Percentiles rank a stretch among this genome's conserved stretches.
These are phyloP conservation scores for Scotopteryx bipunctaria DNA, from an alignment of 2,888 invertebrate genomes.

Conservation along the genomic window DNA sequence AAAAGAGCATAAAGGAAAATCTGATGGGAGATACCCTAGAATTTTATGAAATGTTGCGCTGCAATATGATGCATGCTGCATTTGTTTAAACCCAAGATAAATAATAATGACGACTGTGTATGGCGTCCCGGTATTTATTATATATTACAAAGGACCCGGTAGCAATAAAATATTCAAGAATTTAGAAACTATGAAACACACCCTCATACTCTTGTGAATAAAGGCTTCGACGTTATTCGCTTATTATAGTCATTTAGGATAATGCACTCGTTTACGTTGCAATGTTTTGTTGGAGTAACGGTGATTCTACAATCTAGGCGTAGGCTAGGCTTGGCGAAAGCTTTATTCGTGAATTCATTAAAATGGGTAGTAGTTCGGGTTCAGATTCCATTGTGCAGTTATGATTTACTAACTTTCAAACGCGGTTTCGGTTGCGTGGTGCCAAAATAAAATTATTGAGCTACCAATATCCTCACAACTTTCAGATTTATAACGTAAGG, in stretches of 20 bases:
- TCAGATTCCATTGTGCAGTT: constrained; percentile 27
- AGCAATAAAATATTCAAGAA: constrained; percentile 16
- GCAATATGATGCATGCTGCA: constrained; percentile 3
- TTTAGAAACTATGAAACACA: constrained; percentile 21
- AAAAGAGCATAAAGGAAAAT: constrained; percentile 14
- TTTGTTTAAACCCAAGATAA: not conserved
- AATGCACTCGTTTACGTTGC: constrained; percentile 59
- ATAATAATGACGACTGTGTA: not conserved
- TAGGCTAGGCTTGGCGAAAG: constrained; percentile 44
- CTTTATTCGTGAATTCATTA: constrained; percentile 46
- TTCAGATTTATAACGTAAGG: constrained; percentile 3
- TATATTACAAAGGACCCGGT: not conserved
- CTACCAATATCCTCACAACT: no score
- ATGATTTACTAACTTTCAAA: no score
- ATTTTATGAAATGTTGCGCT: constrained; percentile 4
- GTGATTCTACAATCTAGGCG: constrained; percentile 45
- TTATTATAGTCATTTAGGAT: constrained; percentile 60
- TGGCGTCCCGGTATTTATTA: not conserved
- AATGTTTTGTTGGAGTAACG: constrained; percentile 55
- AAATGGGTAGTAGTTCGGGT: constrained; percentile 30
- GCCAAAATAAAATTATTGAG: no score
- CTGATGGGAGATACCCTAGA: constrained; percentile 5
- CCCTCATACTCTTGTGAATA: constrained; percentile 45
- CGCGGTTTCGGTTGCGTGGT: no score
- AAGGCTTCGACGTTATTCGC: constrained; percentile 44